Conservation (phyloP, 2,113 vertebrate genomes). For the Cyanoderma ruficeps region DNA sequence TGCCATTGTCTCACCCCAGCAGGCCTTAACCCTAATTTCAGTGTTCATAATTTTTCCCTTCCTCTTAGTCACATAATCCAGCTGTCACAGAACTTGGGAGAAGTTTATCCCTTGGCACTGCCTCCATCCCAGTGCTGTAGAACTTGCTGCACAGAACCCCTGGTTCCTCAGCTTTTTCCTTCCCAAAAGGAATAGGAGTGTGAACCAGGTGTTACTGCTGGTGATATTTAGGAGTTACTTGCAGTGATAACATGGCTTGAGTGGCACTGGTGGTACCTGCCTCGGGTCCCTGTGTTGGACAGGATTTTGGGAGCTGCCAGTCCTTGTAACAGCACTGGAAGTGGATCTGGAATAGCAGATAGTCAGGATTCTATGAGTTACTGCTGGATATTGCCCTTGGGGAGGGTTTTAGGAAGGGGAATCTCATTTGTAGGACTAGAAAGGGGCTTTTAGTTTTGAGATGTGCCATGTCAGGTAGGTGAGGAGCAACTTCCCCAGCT, state of each 20-base stretch:
- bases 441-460: neutral
- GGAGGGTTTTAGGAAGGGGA: neutral
- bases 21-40: neutral
- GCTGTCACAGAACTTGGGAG: neutral
- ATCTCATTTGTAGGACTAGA: neutral
- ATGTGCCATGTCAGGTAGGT: neutral
- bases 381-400: neutral
- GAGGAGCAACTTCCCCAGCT: neutral
- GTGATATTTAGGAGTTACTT: neutral
- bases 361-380: accelerated
- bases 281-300: accelerated
- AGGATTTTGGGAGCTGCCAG: neutral
- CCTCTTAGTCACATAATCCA: neutral
- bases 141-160: neutral
- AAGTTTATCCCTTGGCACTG: neutral
- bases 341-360: neutral
- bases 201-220: neutral
- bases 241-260: accelerated
- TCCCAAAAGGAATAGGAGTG: neutral
- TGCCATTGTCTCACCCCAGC: neutral
- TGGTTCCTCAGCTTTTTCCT: neutral
- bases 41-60: neutral
- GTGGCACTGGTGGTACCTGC: neutral
- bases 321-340: neutral
- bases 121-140: neutral